Evolutionary conservation across 2,113 vertebrate species (phyloP).

Genomic region (Ageneiosus marmoratus): DNA sequence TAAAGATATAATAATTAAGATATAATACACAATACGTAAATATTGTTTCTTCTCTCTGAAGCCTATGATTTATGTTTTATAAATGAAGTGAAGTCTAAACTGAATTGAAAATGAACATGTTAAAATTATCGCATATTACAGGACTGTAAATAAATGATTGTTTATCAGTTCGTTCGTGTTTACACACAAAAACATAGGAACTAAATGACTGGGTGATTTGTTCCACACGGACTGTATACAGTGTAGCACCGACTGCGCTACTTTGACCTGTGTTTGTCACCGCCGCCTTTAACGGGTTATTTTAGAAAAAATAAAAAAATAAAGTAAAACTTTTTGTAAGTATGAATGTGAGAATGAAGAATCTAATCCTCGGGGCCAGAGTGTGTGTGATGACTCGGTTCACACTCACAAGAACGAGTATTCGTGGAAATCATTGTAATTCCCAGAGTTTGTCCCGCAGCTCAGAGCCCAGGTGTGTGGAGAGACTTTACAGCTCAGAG

Average conservation of each 20-base stretch:
- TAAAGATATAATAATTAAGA: background rate
- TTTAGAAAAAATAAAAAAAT: background rate
- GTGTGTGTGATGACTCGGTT: conserved; percentile 8
- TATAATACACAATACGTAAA: background rate
- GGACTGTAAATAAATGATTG: background rate
- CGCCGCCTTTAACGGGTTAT: background rate
- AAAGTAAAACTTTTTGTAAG: background rate
- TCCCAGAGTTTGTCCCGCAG: no score
- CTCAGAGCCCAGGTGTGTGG: no score
- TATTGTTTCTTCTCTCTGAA: background rate
- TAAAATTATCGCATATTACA: background rate
- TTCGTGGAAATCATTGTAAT: no score
- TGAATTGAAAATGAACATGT: background rate
- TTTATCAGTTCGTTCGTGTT: background rate
- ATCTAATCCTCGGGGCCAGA: background rate
- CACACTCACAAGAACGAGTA: background rate
- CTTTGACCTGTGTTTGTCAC: background rate
- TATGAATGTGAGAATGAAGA: background rate
- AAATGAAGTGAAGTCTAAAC: background rate
- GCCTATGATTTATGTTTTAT: background rate
- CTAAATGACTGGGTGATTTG: background rate
- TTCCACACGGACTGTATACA: background rate
- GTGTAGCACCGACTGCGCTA: background rate
- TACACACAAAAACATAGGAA: background rate
- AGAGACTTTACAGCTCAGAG: no score